Percentiles rank a stretch among this genome's conserved stretches.
phyloP scores from a whole-genome alignment of 2,888 invertebrate species.

The Mythimna lalbum region DNA sequence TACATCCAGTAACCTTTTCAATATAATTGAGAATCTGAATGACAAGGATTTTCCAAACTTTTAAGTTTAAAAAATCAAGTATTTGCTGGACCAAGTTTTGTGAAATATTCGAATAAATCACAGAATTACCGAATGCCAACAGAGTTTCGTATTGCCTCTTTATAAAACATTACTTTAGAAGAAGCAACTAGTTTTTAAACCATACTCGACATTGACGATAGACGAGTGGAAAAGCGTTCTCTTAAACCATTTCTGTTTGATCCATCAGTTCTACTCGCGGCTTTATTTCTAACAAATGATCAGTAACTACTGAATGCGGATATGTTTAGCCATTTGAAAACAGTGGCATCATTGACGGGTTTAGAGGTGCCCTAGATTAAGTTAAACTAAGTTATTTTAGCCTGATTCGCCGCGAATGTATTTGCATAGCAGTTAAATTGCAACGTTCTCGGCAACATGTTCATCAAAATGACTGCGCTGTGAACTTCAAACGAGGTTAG shows the following conservation, averaged over 20 bases:
- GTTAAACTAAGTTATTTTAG: constrained; percentile 10
- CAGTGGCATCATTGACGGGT: not conserved
- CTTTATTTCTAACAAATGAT: not conserved
- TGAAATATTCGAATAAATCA: no score
- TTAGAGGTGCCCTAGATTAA: constrained; percentile 15
- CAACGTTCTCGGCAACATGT: constrained; percentile 18
- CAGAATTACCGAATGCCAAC: no score
- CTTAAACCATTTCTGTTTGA: not conserved
- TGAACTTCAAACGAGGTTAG: not conserved
- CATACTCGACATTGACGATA: no score
- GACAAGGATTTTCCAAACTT: no score
- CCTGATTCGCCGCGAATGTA: constrained; percentile 13
- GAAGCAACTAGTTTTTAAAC: no score
- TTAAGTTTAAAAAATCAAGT: no score
- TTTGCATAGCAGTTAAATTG: constrained; percentile 3
- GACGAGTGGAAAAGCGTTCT: no score
- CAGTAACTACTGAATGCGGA: not conserved
- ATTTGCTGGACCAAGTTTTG: no score
- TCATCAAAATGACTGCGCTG: constrained; percentile 5
- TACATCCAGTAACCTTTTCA: no score
- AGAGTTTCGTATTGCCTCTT: no score
- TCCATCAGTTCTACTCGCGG: not conserved
- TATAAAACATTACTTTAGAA: no score
- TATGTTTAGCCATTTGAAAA: not conserved
- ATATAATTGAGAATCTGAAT: no score